A percentile compares a stretch with the other conserved stretches of the same genome.
Evolutionary conservation across 2,113 vertebrate genomes (phyloP).

Genomic region (Toxostoma redivivum): DNA sequence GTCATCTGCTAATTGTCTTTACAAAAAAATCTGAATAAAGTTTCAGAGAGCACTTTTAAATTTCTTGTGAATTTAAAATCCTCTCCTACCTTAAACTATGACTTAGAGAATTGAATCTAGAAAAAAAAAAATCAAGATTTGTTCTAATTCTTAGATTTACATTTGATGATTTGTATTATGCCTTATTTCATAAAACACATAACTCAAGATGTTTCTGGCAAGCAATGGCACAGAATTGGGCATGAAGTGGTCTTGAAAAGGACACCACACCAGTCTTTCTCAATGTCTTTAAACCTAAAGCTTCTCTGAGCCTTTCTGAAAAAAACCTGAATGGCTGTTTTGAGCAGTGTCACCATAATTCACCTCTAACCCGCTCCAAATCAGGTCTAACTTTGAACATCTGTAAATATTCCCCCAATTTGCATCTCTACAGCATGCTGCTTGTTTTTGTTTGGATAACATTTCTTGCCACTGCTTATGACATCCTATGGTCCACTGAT

Average conservation of each 20-base stretch:
- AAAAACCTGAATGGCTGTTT: background rate
- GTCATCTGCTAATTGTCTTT: background rate
- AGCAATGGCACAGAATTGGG: background rate
- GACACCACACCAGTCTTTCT: background rate
- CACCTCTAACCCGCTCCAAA: background rate
- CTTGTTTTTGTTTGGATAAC: background rate
- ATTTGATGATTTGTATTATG: conserved; percentile 18
- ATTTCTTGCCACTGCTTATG: background rate
- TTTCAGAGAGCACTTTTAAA: background rate
- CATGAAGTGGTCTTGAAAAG: background rate
- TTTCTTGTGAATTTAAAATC: background rate
- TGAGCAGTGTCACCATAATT: background rate
- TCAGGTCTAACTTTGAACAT: background rate
- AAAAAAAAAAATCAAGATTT: background rate
- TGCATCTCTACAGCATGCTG: background rate
- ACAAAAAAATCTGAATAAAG: background rate
- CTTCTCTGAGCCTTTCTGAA: background rate
- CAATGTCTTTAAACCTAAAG: background rate
- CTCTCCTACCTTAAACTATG: background rate
- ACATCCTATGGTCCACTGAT: background rate
- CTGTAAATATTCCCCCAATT: background rate
- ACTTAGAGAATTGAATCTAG: background rate
- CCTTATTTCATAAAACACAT: conserved; percentile 28
- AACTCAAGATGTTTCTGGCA: background rate
- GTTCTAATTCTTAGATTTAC: conserved; percentile 12